Base-by-base conservation (phyloP, 2,888 invertebrate species). In the Drosophila gaucha region DNA sequence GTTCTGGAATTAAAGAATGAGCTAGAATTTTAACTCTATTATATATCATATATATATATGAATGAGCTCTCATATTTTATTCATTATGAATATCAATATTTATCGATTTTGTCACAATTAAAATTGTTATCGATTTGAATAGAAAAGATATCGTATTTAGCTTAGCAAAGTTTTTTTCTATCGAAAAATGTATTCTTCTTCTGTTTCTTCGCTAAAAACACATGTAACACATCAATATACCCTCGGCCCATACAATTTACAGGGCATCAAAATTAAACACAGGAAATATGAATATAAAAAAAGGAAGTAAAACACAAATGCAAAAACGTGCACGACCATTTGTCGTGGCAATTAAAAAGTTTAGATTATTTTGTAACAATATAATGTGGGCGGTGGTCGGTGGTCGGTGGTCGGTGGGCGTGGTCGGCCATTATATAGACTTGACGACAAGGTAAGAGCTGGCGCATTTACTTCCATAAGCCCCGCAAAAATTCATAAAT, bases 311-410 rank as follows among this genome's bases (percentile, higher is more conserved):
- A 51, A 58, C 30, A 33, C 41, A 18, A 74, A 67, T 72, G 58
- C 67, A 76, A 69, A 77, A 82, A 85, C 79, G 79, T 62, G 72
- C 60, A 24, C 74, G 67, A 62, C 72, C 82, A 87, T 82, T 84
- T 83, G 86, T 77, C 75, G 66, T 66, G 80, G 75, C 84, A 86
- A 85, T 85, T 88, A 85, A 85, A 88, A 85, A 85, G 78, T 88
- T 88, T 83, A 69, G 69, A 78, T 83, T 78, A 80, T 76, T 67
- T 71, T 71, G 60, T 69, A 69, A 69, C 64, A 76, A 80, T 75
- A 63, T 67, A 62, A 67, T 57, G 60, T 47, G 44, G 30, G 58
- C 18, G 38, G 26, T 31, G 31, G 31, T 36, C 12, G 10, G 10
- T 14, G 43, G 56, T 54, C 41, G 68, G 22, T 38, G 33, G 36